Percentiles rank a stretch among this genome's conserved stretches.
Conservation (phyloP, 2,797 vertebrate genomes). For the Hoplostethus atlanticus region DNA sequence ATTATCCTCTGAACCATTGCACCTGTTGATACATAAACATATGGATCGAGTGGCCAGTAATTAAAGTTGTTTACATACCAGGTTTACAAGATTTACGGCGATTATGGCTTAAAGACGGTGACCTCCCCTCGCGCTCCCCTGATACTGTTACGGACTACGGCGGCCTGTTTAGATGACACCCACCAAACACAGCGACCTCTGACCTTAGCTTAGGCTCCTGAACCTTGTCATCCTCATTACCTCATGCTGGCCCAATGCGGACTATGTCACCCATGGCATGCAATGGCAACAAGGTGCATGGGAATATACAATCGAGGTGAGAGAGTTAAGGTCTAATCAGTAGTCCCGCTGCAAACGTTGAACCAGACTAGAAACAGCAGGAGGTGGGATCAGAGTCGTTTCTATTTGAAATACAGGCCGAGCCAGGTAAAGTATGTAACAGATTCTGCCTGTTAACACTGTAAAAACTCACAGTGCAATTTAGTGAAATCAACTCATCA, state of each 20-base stretch:
- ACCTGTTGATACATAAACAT: conserved; percentile 63
- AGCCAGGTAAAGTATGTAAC: not conserved
- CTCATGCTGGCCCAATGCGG: conserved; percentile 83
- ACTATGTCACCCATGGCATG: conserved; percentile 65
- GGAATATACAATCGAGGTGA: conserved; percentile 16
- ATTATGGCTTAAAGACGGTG: conserved; percentile 52
- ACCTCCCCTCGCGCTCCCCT: conserved; percentile 60
- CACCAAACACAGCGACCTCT: conserved; percentile 69
- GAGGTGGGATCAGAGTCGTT: not conserved
- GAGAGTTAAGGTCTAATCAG: conserved; percentile 26
- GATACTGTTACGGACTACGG: conserved; percentile 66
- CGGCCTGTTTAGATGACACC: conserved; percentile 77
- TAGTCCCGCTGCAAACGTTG: not conserved
- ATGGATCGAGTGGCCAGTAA: conserved; percentile 52
- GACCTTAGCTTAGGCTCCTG: conserved; percentile 74
- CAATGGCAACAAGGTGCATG: conserved; percentile 44
- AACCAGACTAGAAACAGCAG: not conserved
- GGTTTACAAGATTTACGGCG: conserved; percentile 64
- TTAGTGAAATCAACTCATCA: too few species aligned
- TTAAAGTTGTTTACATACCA: conserved; percentile 75
- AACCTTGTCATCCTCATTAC: conserved; percentile 75
- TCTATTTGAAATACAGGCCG: too few species aligned
- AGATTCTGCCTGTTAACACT: not conserved
- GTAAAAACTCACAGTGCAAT: too few species aligned
- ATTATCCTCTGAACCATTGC: conserved; percentile 31